phyloP scores from a whole-genome alignment of 2,113 vertebrate species.

The Laticauda colubrina region DNA sequence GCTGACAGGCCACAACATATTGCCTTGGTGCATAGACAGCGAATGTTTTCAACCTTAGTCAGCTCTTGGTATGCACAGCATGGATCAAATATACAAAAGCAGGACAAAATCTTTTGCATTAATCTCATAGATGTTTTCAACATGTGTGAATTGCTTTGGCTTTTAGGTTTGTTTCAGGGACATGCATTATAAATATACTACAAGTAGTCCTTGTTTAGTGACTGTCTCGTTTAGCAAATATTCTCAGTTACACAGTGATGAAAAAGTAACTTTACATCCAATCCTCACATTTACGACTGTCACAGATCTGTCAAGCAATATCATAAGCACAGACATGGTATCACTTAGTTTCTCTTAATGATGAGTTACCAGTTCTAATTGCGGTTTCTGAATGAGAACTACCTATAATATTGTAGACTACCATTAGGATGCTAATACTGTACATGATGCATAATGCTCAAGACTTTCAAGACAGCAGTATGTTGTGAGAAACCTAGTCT shows the following conservation, averaged over 20 bases:
- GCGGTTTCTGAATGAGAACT: background rate
- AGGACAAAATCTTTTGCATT: background rate
- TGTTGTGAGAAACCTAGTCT: background rate
- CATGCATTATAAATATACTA: background rate
- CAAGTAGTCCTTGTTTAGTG: background rate
- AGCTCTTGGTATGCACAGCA: background rate
- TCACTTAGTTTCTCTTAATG: background rate
- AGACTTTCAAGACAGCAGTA: background rate
- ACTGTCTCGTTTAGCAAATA: background rate
- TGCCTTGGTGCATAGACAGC: background rate
- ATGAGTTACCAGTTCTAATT: background rate
- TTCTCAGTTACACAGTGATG: background rate
- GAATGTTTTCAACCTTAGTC: background rate
- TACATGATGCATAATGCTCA: background rate
- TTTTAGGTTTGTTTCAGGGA: background rate
- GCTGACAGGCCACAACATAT: background rate
- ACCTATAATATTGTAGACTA: background rate
- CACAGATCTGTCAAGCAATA: background rate
- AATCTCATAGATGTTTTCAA: background rate
- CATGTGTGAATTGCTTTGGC: background rate
- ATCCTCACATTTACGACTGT: background rate
- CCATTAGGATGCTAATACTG: background rate
- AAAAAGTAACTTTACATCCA: background rate
- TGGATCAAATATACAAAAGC: background rate
- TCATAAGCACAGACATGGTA: background rate